These are phyloP conservation scores for Hippocampus guttulatus DNA, from an alignment of 2,113 vertebrate species.

Conservation along the genomic window DNA sequence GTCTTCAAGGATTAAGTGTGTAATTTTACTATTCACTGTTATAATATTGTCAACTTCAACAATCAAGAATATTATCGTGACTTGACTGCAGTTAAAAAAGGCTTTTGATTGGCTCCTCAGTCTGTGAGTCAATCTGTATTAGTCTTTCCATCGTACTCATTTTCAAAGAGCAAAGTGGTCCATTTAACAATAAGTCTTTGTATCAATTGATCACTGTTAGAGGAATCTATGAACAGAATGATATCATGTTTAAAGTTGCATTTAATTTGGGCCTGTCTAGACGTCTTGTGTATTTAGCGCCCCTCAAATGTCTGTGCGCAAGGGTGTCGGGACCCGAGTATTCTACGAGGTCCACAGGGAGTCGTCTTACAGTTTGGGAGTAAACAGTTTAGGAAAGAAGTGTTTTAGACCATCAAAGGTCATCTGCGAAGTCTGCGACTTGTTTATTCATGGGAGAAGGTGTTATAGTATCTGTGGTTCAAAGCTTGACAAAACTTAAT, in stretches of 20 bases:
- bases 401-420: too few species aligned
- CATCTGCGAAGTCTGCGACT: too few species aligned
- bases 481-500: too few species aligned
- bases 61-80: neutral
- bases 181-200: conserved; percentile 27
- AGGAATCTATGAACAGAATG: too few species aligned
- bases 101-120: neutral
- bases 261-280: too few species aligned
- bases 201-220: conserved; percentile 19
- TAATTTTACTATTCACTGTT: neutral
- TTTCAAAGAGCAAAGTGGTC: conserved; percentile 2
- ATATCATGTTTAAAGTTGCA: too few species aligned
- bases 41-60: neutral
- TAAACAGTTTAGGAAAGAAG: too few species aligned
- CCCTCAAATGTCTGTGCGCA: neutral
- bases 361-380: too few species aligned
- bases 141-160: conserved; percentile 4
- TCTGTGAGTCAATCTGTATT: neutral
- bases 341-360: too few species aligned
- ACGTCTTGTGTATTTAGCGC: neutral
- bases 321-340: too few species aligned
- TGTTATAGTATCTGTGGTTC: too few species aligned
- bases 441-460: too few species aligned
- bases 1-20: neutral
- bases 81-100: neutral